Base-by-base conservation (phyloP, 2,113 vertebrate species). In the Picathartes gymnocephalus region DNA sequence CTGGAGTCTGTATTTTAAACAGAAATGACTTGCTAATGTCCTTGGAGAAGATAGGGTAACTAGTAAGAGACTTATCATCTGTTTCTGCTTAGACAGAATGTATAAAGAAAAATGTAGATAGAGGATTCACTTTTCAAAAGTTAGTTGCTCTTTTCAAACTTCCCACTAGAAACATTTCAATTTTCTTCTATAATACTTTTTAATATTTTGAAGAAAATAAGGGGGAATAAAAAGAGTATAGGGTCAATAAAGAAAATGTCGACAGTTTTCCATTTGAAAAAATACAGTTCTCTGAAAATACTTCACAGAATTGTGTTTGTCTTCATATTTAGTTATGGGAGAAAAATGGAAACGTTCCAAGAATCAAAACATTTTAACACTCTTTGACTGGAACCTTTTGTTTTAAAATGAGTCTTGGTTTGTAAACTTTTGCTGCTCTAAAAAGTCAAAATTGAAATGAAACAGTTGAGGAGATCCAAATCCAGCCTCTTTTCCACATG, bases 371-470 rank as follows among this genome's bases (percentile, higher is more conserved):
- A 62, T 65, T 96, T 94, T 86, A 90, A 45, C 13, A 6, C 62
- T 57, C 69, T 61, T 72, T 70, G 79, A 94, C 60, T 88, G 35
- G 44, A 93, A 72, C 33, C 25, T 94, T 78, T 93, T 94, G 39
- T 90, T 92, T 96, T 86, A 77, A 81, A 96, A 87, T 54, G 30
- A 88, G 13, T 31, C 68, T 86, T 83, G 6, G 0, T 96, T 85
- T 71, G 62, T 92, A 56, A 92, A 66, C 78, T 85, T 94, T 31
- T 70, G 62, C 31, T 44, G 78, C 68, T 68, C 83, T 77, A 42
- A 87, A 83, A 92, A 65, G 82, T 70, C 47, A 69, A 89, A 94
- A 82, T 58, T 81, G 62, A 94, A 93, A 88, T 0, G 18, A 82
- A 90, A 70, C 57, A 1, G 21, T 91, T 85, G 85, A 69, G 44